phyloP scores from a whole-genome alignment of 1,140 invertebrate species.

The Drosophila jambulina region DNA sequence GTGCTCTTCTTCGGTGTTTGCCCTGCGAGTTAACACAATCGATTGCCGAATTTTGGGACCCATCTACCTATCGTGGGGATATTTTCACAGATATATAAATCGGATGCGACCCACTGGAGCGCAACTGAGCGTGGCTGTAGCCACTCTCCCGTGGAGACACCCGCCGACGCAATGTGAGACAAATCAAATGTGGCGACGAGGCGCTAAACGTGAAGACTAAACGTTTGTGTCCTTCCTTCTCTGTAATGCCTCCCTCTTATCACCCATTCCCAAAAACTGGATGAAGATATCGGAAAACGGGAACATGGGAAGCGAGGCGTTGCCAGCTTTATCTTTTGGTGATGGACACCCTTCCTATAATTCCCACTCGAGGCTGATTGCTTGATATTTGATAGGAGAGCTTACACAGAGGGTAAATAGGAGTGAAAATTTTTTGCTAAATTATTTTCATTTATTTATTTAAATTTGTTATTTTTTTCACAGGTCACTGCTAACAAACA shows the following conservation, averaged over 20 bases:
- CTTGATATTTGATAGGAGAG: constrained; percentile 11
- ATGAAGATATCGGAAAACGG: constrained; percentile 26
- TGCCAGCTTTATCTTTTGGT: constrained; percentile 23
- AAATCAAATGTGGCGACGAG: constrained; percentile 69
- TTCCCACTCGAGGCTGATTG: constrained; percentile 22
- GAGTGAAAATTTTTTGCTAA: not conserved
- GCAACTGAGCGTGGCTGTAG: constrained; percentile 35
- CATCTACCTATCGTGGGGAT: not conserved
- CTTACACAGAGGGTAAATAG: not conserved
- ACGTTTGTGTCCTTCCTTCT: constrained; percentile 19
- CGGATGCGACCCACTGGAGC: constrained; percentile 26
- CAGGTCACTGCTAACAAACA: too few relatives aligned
- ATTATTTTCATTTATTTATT: too few relatives aligned
- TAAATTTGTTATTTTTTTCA: too few relatives aligned
- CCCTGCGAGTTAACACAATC: constrained; percentile 12
- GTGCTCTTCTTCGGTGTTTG: constrained; percentile 3
- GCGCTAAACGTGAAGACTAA: constrained; percentile 64
- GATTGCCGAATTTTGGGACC: not conserved
- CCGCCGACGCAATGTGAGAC: constrained; percentile 26
- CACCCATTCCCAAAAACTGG: constrained; percentile 6
- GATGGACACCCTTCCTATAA: not conserved
- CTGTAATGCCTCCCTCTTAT: not conserved
- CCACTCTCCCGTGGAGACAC: constrained; percentile 5
- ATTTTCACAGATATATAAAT: not conserved
- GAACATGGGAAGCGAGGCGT: constrained; percentile 23